Base-by-base conservation (phyloP, 2,113 vertebrate species). In the Stegastes partitus region DNA sequence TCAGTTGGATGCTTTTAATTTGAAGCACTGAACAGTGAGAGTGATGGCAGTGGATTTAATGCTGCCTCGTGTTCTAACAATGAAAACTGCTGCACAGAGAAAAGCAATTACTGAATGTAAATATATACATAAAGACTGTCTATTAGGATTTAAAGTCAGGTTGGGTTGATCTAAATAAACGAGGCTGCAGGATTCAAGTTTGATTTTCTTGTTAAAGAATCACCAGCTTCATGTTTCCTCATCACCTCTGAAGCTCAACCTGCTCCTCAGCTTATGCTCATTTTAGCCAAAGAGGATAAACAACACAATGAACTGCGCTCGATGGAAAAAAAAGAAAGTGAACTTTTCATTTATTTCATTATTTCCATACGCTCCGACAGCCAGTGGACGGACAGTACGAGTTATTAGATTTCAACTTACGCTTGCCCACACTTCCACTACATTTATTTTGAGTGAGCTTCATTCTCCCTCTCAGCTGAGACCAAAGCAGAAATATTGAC, bases 401-500 rank as follows among this genome's bases (percentile, higher is more conserved):
- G 56, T 79, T 85, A 89, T 87, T 89, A 71, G 58, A 78, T 80
- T 64, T 25, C 44, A 10, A 6, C 57, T 44, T 44, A 34, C 72
- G 57, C 76, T 75, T 23, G 54, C 81, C 55, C 54, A 16, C 74
- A 15, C 79, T 81, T 68, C 78, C 66, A 44, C 54, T 71, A 58
- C 79, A 81, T 54, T 79, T 84, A 85, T 86, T 82, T 55, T 23
- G 42, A 86, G 68, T 19, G 77, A 78, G 84, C 53, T 74, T 73
- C 68, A 22, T 70, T 84, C 77, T 78, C 78, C 80, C 69, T 44
- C 69, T 66, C 67, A 42, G 78, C 79, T 70, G 68, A 85, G 79
- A 76, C 77, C 74, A 67, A 75, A 87, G 84, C 74, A 80, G 81
- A 64, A 79, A 80, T 79, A 85, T 83, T 64, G 79, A 90, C 11